These are phyloP conservation scores for Rhinopithecus roxellana DNA, from an alignment of 2,113 vertebrate species.

Conservation along the genomic window DNA sequence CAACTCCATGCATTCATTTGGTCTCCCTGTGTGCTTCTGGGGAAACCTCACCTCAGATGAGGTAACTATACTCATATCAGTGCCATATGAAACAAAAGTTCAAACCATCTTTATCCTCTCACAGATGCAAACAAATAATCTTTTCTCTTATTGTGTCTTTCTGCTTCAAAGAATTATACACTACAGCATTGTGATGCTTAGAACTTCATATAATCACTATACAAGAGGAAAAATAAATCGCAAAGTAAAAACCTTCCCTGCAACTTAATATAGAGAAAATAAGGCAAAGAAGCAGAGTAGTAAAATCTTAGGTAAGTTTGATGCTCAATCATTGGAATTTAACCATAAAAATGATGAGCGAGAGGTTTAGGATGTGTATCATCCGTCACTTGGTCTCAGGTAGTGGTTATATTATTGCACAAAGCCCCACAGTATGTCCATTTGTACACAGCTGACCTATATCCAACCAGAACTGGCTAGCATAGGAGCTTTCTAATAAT, in stretches of 20 bases:
- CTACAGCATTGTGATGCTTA: neutral
- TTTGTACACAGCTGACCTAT: neutral
- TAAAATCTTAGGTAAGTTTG: neutral
- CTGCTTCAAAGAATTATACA: slow-evolving; percentile 42
- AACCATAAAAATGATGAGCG: slow-evolving; percentile 32
- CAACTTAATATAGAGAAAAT: slow-evolving; percentile 22
- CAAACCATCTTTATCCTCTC: neutral
- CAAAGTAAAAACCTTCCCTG: slow-evolving; percentile 30
- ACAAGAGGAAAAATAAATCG: slow-evolving; percentile 46
- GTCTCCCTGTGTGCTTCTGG: neutral
- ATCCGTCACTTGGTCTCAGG: neutral
- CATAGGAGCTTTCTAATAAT: neutral
- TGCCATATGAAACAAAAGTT: neutral
- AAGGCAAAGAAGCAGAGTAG: slow-evolving; percentile 30
- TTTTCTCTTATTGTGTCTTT: neutral
- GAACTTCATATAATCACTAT: slow-evolving; percentile 23
- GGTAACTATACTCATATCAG: neutral
- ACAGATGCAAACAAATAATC: neutral
- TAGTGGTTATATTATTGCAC: neutral
- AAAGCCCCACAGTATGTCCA: neutral
- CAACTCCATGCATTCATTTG: neutral
- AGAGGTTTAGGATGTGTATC: neutral
- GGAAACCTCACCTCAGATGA: neutral
- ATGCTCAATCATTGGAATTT: slow-evolving; percentile 51
- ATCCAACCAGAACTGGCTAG: neutral